Conservation (phyloP, 1,140 invertebrate species). For the Catajapyx aquilonaris region DNA sequence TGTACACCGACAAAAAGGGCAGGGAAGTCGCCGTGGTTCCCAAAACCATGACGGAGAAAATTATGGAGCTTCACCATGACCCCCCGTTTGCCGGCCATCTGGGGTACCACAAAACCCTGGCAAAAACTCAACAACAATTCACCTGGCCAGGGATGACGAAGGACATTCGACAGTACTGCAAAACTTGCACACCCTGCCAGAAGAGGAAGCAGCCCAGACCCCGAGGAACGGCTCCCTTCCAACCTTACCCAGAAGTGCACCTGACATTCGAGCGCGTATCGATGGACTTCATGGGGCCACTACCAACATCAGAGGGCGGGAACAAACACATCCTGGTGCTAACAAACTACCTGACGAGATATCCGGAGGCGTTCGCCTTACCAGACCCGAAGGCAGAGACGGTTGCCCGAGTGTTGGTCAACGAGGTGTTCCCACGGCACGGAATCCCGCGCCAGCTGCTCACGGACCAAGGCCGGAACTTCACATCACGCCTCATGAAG, state of each 20-base stretch:
- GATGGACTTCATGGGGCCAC: constrained; percentile 16
- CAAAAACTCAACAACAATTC: constrained; percentile 16
- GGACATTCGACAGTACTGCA: constrained; percentile 15
- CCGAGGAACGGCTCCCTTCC: constrained; percentile 17
- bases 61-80: no score
- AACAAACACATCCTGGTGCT: constrained; percentile 16
- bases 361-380: constrained; percentile 9
- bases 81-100: constrained; percentile 9
- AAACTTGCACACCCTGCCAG: constrained; percentile 16
- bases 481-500: constrained; percentile 6
- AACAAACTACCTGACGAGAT: constrained; percentile 17
- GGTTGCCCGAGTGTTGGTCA: constrained; percentile 14
- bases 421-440: constrained; percentile 11
- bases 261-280: constrained; percentile 17
- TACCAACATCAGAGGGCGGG: constrained; percentile 10
- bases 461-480: constrained; percentile 11
- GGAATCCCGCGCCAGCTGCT: constrained; percentile 11
- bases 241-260: constrained; percentile 15
- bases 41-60: no score
- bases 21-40: no score
- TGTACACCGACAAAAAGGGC: no score
- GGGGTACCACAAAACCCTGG: constrained; percentile 15
- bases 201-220: constrained; percentile 15
- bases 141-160: constrained; percentile 18
- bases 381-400: constrained; percentile 12